Conservation (phyloP, 2,888 invertebrate species). For the Apotomis betuletana region DNA sequence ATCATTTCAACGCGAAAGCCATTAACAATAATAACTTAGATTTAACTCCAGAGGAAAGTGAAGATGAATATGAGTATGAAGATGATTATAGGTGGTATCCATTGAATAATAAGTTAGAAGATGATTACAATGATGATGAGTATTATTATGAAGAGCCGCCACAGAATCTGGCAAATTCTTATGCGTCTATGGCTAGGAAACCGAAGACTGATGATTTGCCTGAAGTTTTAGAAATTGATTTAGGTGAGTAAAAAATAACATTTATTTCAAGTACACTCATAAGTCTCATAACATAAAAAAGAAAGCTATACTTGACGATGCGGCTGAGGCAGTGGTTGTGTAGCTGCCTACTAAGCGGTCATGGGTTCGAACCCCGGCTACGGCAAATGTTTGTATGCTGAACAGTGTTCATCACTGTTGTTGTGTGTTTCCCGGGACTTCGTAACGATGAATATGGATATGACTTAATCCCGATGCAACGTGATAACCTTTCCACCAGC, state of each 20-base stretch:
- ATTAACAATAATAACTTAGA: slow-evolving; percentile 34
- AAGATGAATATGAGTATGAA: background rate
- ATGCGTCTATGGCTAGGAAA: slow-evolving; percentile 53
- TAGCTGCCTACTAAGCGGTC: too few relatives aligned
- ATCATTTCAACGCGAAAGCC: slow-evolving; percentile 42
- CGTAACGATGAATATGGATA: too few relatives aligned
- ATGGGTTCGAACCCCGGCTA: too few relatives aligned
- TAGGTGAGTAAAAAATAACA: slow-evolving; percentile 39
- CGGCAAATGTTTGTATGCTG: too few relatives aligned
- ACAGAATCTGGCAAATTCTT: slow-evolving; percentile 45
- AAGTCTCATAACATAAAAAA: too few relatives aligned
- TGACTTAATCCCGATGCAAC: too few relatives aligned
- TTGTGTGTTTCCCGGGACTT: too few relatives aligned
- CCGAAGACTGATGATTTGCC: slow-evolving; percentile 41
- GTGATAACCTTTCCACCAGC: too few relatives aligned
- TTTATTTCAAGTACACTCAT: too few relatives aligned
- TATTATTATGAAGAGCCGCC: slow-evolving; percentile 27
- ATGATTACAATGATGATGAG: slow-evolving; percentile 18
- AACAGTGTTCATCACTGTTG: too few relatives aligned
- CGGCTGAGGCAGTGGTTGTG: too few relatives aligned
- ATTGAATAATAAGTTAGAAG: background rate
- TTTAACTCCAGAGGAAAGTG: background rate
- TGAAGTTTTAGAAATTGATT: slow-evolving; percentile 47
- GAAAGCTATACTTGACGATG: too few relatives aligned
- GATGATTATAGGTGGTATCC: background rate